Evolutionary conservation across 2,888 invertebrate genomes (phyloP).

Genomic region (Acleris literana): DNA sequence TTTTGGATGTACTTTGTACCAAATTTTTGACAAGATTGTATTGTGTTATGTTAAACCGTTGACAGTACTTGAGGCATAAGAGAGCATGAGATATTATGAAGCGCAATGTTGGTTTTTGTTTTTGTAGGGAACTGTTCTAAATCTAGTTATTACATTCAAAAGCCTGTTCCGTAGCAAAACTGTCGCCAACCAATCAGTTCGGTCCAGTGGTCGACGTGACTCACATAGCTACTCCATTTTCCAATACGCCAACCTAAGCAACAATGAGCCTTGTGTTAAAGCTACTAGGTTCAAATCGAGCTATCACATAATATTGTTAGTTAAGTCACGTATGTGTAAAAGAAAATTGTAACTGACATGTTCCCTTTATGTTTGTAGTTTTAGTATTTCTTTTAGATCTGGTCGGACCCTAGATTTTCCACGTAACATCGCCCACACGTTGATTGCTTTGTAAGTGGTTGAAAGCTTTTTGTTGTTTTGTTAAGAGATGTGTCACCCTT

Average conservation of each 20-base stretch:
- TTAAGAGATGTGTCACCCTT: background rate
- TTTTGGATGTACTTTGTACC: too few relatives aligned
- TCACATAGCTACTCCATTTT: conserved; percentile 18
- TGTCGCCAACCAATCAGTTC: conserved; percentile 13
- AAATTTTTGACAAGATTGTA: too few relatives aligned
- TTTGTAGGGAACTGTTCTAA: too few relatives aligned
- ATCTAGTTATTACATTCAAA: too few relatives aligned
- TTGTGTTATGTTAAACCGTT: too few relatives aligned
- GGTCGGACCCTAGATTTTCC: conserved; percentile 13
- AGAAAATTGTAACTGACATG: conserved; percentile 23
- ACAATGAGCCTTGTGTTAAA: conserved; percentile 3
- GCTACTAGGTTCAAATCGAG: conserved; percentile 1
- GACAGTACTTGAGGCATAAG: too few relatives aligned
- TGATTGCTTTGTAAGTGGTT: background rate
- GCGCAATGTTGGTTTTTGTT: too few relatives aligned
- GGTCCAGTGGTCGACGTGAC: conserved; percentile 20
- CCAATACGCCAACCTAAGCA: background rate
- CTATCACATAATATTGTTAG: conserved; percentile 13
- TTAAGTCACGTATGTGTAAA: conserved; percentile 25
- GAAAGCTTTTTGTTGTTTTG: background rate
- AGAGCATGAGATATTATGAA: too few relatives aligned
- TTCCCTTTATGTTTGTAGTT: conserved; percentile 3
- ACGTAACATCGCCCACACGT: background rate
- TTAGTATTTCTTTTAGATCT: conserved; percentile 8
- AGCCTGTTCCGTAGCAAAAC: background rate